Evolutionary conservation across 2,888 invertebrate species (phyloP).

Genomic region (Eueremaeus valkanovi): DNA sequence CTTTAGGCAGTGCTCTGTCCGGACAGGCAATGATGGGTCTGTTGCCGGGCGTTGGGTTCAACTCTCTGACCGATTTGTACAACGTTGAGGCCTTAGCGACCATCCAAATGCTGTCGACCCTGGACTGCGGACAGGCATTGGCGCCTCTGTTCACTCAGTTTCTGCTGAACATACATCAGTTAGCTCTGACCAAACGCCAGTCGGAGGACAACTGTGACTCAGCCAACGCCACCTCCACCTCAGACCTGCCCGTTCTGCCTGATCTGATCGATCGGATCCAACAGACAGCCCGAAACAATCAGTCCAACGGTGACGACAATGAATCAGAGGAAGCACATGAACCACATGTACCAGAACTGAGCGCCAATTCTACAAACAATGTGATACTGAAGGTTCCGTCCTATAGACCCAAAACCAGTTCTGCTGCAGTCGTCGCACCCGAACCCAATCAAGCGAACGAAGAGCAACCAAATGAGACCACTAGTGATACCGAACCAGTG

Average conservation of each 20-base stretch:
- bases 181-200: conserved; percentile 45
- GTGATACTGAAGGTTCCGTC: conserved; percentile 91
- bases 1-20: background rate
- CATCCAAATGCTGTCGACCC: conserved; percentile 42
- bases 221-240: conserved; percentile 41
- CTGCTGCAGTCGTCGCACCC: conserved; percentile 28
- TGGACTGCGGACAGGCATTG: conserved; percentile 46
- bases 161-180: conserved; percentile 47
- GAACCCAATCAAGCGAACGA: conserved; percentile 4
- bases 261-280: conserved; percentile 53
- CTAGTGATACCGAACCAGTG: conserved; percentile 49
- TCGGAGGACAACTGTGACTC: conserved; percentile 36
- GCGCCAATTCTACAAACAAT: conserved; percentile 54
- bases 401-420: conserved; percentile 63
- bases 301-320: conserved; percentile 12
- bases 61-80: conserved; percentile 17
- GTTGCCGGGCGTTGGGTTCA: conserved; percentile 1
- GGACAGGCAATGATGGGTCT: too few species aligned
- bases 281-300: conserved; percentile 41
- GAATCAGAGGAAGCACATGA: too few species aligned
- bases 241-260: conserved; percentile 51
- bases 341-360: conserved; percentile 57
- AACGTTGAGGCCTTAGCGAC: conserved; percentile 40
- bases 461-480: background rate
- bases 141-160: conserved; percentile 46